These are phyloP conservation scores for Pholis gunnellus DNA, from an alignment of 2,113 vertebrate species.

Conservation along the genomic window DNA sequence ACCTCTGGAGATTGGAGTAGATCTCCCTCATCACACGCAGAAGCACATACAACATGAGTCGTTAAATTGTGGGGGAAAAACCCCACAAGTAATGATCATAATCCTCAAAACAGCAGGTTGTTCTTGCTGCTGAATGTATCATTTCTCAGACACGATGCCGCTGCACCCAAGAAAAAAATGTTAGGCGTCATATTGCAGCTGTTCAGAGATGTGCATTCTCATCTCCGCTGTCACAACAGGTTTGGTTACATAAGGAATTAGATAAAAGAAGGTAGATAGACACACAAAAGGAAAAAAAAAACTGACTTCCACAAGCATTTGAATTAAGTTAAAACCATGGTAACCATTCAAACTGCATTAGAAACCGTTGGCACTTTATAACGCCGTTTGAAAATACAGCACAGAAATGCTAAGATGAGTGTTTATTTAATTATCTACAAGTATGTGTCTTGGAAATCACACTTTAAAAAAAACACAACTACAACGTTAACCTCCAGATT, in stretches of 20 bases:
- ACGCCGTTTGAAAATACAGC: not conserved
- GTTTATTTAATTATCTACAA: constrained; percentile 4
- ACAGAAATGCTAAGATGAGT: not conserved
- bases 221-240: constrained; percentile 19
- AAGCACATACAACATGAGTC: not conserved
- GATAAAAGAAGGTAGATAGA: constrained; percentile 26
- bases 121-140: constrained; percentile 9
- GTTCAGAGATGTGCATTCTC: constrained; percentile 39
- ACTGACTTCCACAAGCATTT: not conserved
- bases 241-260: constrained; percentile 43
- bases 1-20: not conserved
- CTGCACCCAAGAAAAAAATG: constrained; percentile 17
- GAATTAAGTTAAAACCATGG: not conserved
- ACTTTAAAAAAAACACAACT: not conserved
- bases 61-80: constrained; percentile 23
- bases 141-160: constrained; percentile 8
- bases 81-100: constrained; percentile 24
- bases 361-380: not conserved
- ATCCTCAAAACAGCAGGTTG: constrained; percentile 36
- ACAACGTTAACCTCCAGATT: not conserved
- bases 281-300: not conserved
- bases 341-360: not conserved
- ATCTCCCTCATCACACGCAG: not conserved
- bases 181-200: constrained; percentile 43
- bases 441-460: not conserved